Conservation (phyloP, 1,140 invertebrate genomes). For the Drosophila sp. region DNA sequence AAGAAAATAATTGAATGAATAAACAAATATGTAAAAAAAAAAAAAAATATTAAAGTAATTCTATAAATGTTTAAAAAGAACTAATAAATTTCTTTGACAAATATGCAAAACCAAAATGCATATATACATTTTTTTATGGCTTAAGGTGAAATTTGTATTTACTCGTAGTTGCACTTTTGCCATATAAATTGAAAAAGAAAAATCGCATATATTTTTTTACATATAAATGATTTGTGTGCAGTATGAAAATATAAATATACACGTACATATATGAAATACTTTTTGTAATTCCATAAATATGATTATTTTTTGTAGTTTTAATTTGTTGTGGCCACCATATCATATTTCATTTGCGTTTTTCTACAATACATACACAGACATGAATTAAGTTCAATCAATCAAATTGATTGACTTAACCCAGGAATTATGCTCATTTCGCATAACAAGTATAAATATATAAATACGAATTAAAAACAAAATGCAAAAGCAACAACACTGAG, state of each 20-base stretch:
- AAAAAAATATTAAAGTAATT: too few species aligned
- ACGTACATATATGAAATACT: background rate
- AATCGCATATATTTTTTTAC: too few species aligned
- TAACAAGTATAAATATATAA: background rate
- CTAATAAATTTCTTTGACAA: too few species aligned
- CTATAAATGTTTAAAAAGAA: too few species aligned
- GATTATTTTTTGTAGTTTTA: background rate
- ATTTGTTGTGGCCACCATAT: background rate
- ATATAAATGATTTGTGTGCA: too few species aligned
- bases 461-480: background rate
- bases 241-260: background rate
- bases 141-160: too few species aligned
- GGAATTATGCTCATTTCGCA: slow-evolving; percentile 7
- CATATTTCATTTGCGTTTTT: slow-evolving; percentile 4
- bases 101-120: too few species aligned
- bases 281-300: slow-evolving; percentile 4
- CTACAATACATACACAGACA: background rate
- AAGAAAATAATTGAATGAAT: too few species aligned
- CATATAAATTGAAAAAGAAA: too few species aligned
- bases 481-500: background rate
- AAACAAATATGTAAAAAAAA: too few species aligned
- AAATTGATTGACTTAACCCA: slow-evolving; percentile 6
- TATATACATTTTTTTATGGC: too few species aligned
- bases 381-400: slow-evolving; percentile 4
- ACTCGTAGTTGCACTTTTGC: too few species aligned